Conservation (phyloP, 2,113 vertebrate genomes). For the Anhinga rufa region DNA sequence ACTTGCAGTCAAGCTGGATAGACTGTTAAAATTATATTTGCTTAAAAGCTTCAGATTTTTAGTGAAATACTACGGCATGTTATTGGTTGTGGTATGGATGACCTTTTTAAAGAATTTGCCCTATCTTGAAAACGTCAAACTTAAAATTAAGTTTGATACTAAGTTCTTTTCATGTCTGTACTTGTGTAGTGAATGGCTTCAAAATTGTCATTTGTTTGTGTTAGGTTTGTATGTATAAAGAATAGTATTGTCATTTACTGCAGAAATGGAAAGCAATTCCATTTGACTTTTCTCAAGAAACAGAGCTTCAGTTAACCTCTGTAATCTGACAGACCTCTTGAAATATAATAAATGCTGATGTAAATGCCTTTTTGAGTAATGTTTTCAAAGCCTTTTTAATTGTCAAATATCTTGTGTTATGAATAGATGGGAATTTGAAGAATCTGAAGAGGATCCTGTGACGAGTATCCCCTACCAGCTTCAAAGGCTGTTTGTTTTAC, state of each 20-base stretch:
- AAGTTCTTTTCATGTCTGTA: not conserved
- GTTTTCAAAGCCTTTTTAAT: not conserved
- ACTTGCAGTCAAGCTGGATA: not conserved
- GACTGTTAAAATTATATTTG: not conserved
- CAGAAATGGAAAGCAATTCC: not conserved
- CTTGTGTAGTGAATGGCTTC: not conserved
- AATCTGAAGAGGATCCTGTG: slow-evolving; percentile 93
- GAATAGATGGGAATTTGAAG: slow-evolving; percentile 96
- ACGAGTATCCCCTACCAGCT: slow-evolving; percentile 97
- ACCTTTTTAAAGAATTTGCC: not conserved
- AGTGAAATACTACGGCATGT: not conserved
- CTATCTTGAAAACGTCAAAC: not conserved
- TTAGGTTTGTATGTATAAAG: not conserved
- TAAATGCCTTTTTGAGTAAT: not conserved
- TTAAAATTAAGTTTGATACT: not conserved
- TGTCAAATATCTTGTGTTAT: not conserved
- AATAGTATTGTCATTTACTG: not conserved
- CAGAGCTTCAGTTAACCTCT: not conserved
- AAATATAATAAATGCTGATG: not conserved
- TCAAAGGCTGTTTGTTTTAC: slow-evolving; percentile 94
- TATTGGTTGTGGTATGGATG: not conserved
- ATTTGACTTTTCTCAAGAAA: not conserved
- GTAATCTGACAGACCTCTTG: not conserved
- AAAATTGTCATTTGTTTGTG: not conserved
- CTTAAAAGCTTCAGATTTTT: not conserved